Conservation (phyloP, 2,113 vertebrate species). For the Hypomesus transpacificus region DNA sequence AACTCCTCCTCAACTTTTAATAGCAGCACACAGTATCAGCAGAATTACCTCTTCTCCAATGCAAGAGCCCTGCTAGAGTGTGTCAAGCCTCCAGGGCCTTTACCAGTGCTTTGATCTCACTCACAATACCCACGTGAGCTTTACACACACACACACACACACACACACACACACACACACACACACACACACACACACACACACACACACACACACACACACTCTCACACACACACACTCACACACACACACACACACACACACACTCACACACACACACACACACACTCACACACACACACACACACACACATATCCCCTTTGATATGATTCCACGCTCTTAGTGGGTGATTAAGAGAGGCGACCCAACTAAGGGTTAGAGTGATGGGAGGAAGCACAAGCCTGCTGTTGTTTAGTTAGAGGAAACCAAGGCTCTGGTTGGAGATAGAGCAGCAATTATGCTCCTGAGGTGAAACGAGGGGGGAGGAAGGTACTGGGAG, state of each 20-base stretch:
- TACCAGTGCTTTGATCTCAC: slow-evolving; percentile 64
- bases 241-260: slow-evolving; percentile 12
- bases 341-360: slow-evolving; percentile 66
- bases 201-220: slow-evolving; percentile 3
- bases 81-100: slow-evolving; percentile 63
- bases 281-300: not conserved
- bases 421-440: slow-evolving; percentile 61
- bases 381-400: slow-evolving; percentile 64
- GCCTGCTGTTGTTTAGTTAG: slow-evolving; percentile 63
- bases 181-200: not conserved
- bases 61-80: slow-evolving; percentile 61
- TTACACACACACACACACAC: slow-evolving; percentile 26
- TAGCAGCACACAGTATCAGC: slow-evolving; percentile 67
- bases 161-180: not conserved
- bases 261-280: slow-evolving; percentile 20
- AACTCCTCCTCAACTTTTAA: slow-evolving; percentile 40
- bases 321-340: slow-evolving; percentile 68
- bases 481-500: slow-evolving; percentile 33
- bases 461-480: slow-evolving; percentile 47
- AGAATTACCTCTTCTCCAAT: slow-evolving; percentile 54
- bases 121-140: slow-evolving; percentile 60
- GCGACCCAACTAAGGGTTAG: slow-evolving; percentile 55
- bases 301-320: slow-evolving; percentile 20
- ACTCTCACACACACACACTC: slow-evolving; percentile 32
- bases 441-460: slow-evolving; percentile 70